phyloP scores from a whole-genome alignment of 1,140 invertebrate species.

The Drosophila melanica region DNA sequence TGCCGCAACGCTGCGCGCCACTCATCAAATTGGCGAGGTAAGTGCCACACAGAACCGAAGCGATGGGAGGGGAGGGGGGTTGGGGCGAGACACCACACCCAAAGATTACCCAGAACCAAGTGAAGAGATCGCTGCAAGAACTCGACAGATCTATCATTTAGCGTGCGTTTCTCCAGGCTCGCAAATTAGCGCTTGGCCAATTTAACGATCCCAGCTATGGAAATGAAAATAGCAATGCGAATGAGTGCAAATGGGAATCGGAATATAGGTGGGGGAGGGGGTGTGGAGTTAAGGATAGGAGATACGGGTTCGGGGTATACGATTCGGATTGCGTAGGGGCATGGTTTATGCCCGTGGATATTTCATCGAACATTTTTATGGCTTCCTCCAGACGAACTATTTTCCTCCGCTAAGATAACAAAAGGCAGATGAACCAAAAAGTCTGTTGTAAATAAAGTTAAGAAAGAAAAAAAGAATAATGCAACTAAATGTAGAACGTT shows the following conservation, averaged over 20 bases:
- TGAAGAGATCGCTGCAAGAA: conserved; percentile 14
- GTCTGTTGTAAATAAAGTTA: background rate
- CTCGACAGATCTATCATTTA: conserved; percentile 41
- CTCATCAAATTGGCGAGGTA: conserved; percentile 81
- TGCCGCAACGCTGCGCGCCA: conserved; percentile 84
- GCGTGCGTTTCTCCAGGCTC: conserved; percentile 27
- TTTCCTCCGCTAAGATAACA: background rate
- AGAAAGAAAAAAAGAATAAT: background rate
- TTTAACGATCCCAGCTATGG: conserved; percentile 34
- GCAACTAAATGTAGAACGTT: background rate
- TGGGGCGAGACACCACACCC: too few relatives aligned
- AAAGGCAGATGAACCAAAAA: conserved; percentile 9
- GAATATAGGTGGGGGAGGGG: too few relatives aligned
- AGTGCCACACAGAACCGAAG: conserved; percentile 45
- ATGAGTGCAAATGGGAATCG: background rate
- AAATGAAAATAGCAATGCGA: conserved; percentile 27
- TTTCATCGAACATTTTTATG: conserved; percentile 22
- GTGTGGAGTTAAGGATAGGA: conserved; percentile 1
- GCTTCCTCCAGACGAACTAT: background rate
- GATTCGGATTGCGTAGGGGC: background rate
- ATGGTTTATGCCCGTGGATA: conserved; percentile 10
- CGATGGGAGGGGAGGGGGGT: too few relatives aligned
- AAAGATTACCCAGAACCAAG: background rate
- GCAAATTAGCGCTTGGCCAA: conserved; percentile 48
- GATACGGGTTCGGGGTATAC: background rate